Conservation (phyloP, 2,113 vertebrate species). For the Neolamprologus brichardi region DNA sequence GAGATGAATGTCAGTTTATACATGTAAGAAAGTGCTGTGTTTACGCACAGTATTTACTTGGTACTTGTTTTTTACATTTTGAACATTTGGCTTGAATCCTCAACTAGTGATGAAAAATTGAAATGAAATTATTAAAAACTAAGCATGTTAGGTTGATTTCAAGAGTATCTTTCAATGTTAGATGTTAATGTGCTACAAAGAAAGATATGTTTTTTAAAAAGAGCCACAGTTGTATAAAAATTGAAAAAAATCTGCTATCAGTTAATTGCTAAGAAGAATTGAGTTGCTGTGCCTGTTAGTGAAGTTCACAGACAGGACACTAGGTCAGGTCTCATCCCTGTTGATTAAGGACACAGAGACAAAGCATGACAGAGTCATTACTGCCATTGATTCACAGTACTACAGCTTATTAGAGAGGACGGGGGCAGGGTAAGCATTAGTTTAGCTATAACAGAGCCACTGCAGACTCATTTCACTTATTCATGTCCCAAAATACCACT, state of each 20-base stretch:
- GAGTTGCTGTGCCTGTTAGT: not conserved
- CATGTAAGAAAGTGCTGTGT: not conserved
- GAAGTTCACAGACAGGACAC: not conserved
- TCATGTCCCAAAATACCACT: slow-evolving; percentile 21
- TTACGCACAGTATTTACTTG: not conserved
- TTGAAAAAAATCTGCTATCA: not conserved
- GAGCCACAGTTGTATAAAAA: not conserved
- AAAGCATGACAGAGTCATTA: not conserved
- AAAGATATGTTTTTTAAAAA: not conserved
- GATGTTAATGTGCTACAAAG: not conserved
- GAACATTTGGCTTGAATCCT: not conserved
- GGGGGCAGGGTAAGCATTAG: not conserved
- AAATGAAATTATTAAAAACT: not conserved
- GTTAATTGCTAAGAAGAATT: not conserved
- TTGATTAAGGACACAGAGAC: not conserved
- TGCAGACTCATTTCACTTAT: not conserved
- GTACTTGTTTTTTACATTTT: not conserved
- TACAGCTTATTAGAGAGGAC: slow-evolving; percentile 4
- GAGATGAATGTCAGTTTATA: not conserved
- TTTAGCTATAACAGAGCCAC: slow-evolving; percentile 18
- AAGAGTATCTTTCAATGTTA: not conserved
- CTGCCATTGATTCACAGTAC: not conserved
- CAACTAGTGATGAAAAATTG: not conserved
- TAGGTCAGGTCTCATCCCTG: not conserved
- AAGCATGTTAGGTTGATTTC: not conserved